Conservation (phyloP, 2,113 vertebrate genomes). For the Trematomus loennbergii region DNA sequence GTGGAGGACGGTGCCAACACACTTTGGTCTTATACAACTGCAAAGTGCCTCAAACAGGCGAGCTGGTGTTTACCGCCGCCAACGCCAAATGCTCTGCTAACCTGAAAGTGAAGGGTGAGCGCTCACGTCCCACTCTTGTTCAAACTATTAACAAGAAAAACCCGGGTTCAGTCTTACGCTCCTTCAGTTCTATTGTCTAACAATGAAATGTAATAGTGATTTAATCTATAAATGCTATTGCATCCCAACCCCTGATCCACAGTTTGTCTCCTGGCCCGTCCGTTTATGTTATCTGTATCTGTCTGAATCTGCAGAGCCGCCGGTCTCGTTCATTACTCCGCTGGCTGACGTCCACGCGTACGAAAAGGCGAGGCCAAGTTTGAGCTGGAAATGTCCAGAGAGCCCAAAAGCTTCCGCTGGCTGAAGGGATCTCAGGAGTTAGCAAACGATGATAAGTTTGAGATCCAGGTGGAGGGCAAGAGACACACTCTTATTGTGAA, state of each 20-base stretch:
- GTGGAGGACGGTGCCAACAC: conserved; percentile 95
- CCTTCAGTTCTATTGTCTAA: neutral
- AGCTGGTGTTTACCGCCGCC: conserved; percentile 93
- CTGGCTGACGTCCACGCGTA: conserved; percentile 93
- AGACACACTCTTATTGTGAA: conserved; percentile 89
- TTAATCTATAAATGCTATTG: conserved; percentile 5
- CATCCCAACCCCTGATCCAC: neutral
- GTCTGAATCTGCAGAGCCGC: conserved; percentile 88
- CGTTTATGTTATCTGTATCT: conserved; percentile 30
- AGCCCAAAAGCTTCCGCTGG: conserved; percentile 94
- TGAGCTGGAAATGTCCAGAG: conserved; percentile 95
- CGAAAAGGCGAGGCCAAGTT: conserved; percentile 95
- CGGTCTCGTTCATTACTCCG: conserved; percentile 94
- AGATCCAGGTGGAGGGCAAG: conserved; percentile 89
- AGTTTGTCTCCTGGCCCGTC: too few species aligned
- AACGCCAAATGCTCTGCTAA: conserved; percentile 95
- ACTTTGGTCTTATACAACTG: conserved; percentile 94
- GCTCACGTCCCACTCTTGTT: conserved; percentile 12
- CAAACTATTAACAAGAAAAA: neutral
- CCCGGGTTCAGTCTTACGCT: neutral
- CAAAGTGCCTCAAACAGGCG: conserved; percentile 92
- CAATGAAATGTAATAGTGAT: neutral
- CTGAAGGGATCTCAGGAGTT: conserved; percentile 94
- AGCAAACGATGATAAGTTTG: conserved; percentile 87
- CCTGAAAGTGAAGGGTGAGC: conserved; percentile 97